Conservation (phyloP, 2,797 vertebrate species). For the Lacerta viridis region DNA sequence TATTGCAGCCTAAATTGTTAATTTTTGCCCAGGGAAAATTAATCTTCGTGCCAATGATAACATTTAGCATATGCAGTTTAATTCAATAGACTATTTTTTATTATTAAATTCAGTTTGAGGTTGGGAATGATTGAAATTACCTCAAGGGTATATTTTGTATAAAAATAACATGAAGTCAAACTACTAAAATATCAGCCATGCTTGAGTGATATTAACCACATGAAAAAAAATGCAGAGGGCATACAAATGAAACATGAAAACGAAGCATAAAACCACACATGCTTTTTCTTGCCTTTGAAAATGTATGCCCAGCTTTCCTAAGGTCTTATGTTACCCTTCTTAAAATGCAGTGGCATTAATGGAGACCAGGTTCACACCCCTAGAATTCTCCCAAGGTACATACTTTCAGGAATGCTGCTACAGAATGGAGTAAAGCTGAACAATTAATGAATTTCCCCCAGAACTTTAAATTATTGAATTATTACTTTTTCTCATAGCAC, state of each 20-base stretch:
- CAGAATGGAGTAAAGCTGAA: conserved; percentile 40
- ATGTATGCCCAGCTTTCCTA: conserved; percentile 65
- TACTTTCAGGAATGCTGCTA: conserved; percentile 51
- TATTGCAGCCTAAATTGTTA: conserved; percentile 61
- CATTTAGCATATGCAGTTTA: conserved; percentile 58
- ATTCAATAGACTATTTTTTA: conserved; percentile 68
- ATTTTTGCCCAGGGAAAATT: conserved; percentile 72
- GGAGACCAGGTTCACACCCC: conserved; percentile 62
- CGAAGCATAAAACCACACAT: conserved; percentile 54
- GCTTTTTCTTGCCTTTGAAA: conserved; percentile 69
- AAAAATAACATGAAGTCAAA: conserved; percentile 73
- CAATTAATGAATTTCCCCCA: conserved; percentile 51
- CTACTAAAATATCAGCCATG: conserved; percentile 68
- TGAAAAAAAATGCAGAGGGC: conserved; percentile 55
- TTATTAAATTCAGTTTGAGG: conserved; percentile 72
- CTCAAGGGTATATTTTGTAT: conserved; percentile 72
- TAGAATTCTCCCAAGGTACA: conserved; percentile 52
- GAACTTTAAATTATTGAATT: conserved; percentile 8
- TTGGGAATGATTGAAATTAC: conserved; percentile 63
- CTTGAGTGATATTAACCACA: conserved; percentile 71
- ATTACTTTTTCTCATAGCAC: background rate
- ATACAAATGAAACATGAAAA: conserved; percentile 63
- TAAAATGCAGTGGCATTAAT: conserved; percentile 65
- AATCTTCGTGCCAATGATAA: conserved; percentile 72
- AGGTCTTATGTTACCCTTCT: conserved; percentile 50